Evolutionary conservation across 1,140 invertebrate genomes (phyloP).

Genomic region (Drosophila sproati): DNA sequence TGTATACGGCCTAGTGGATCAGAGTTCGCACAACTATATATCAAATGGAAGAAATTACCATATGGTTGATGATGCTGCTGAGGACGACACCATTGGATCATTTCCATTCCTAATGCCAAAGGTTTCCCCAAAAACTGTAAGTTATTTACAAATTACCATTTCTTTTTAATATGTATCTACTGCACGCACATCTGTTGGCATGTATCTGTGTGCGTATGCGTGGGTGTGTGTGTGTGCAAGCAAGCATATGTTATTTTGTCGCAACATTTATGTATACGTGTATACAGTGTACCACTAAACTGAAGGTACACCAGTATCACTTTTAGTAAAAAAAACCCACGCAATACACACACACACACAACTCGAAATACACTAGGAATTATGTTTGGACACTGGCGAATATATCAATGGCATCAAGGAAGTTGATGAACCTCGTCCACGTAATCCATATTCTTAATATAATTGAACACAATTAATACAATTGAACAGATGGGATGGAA

Average conservation of each 20-base stretch:
- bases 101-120: conserved; percentile 90
- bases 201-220: not conserved
- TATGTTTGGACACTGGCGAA: not conserved
- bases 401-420: not conserved
- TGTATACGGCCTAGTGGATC: conserved; percentile 54
- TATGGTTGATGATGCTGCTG: conserved; percentile 33
- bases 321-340: not conserved
- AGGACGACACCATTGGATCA: conserved; percentile 74
- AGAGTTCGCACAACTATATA: conserved; percentile 31
- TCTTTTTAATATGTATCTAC: conserved; percentile 13
- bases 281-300: conserved; percentile 2
- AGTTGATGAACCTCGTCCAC: not conserved
- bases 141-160: conserved; percentile 51
- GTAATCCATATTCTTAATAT: not conserved
- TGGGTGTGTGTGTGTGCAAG: not conserved
- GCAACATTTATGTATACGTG: not conserved
- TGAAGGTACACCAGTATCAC: not conserved
- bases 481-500: too few relatives aligned
- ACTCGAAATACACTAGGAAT: not conserved
- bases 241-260: conserved; percentile 6
- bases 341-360: not conserved
- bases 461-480: not conserved
- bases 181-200: conserved; percentile 2
- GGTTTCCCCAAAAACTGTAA: conserved; percentile 89
- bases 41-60: conserved; percentile 41